Evolutionary conservation across 2,113 vertebrate genomes (phyloP).

Genomic region (Rhinoderma darwinii): DNA sequence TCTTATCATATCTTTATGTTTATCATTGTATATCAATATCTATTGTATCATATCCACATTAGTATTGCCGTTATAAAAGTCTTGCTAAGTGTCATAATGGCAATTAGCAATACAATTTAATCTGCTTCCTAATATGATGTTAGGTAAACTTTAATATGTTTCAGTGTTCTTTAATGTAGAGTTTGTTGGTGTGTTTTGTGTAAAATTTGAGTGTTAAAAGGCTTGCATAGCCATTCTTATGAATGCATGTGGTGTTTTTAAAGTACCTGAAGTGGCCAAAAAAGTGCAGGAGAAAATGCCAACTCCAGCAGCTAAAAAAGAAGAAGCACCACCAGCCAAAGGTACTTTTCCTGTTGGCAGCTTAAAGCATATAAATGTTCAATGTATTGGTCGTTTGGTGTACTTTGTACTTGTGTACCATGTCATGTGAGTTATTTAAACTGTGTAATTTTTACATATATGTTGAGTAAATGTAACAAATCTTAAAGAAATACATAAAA

Average conservation of each 20-base stretch:
- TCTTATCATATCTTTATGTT: slow-evolving; percentile 10
- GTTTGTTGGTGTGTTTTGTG: slow-evolving; percentile 15
- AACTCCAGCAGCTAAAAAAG: slow-evolving; percentile 69
- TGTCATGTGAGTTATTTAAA: not conserved
- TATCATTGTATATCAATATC: not conserved
- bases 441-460: not conserved
- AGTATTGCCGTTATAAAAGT: not conserved
- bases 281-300: slow-evolving; percentile 68
- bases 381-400: slow-evolving; percentile 9
- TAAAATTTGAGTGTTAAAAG: not conserved
- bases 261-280: slow-evolving; percentile 55
- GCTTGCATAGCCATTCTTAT: slow-evolving; percentile 24
- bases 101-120: not conserved
- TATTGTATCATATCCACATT: not conserved
- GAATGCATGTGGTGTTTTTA: slow-evolving; percentile 50
- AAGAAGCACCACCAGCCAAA: slow-evolving; percentile 71
- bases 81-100: not conserved
- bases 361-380: not conserved
- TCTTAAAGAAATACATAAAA: slow-evolving; percentile 58
- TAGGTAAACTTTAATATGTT: not conserved
- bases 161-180: not conserved
- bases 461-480: slow-evolving; percentile 29
- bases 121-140: not conserved
- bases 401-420: not conserved
- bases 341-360: slow-evolving; percentile 66